Base-by-base conservation (phyloP, 2,797 vertebrate species). In the Arnoldichthys spilopterus region DNA sequence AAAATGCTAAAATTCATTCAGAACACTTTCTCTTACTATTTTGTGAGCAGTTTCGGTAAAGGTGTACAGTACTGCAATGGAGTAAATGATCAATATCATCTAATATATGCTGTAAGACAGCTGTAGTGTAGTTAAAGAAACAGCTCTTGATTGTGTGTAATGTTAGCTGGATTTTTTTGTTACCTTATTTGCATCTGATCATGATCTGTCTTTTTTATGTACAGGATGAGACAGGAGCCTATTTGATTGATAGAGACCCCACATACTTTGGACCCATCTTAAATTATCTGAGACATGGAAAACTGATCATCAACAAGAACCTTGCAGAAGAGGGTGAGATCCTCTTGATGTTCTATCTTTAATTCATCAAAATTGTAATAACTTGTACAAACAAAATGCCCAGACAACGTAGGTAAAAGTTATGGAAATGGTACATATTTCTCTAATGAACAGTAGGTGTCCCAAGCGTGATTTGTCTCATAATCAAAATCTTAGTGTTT, bases 201-300 rank as follows among this genome's bases (percentile, higher is more conserved):
- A 8, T 66, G 40, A 72, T 16, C 2, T 12, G 43, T 16, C 20
- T n/a, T 69, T 34, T 82, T 49, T 72, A 43, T 53, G 70, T 32
- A 47, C 84, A 99, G 98, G 98, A 99, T 92, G 97, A 99, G 91
- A 98, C 96, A 15, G 98, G 98, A 92, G 98, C 98, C 90, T 99
- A 98, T 93, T 94, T 99, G 91, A 99, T 99, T 86, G 98, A 99
- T 94, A 90, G 98, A 93, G 98, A 99, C 87, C 96, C 98, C 2
- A 96, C 96, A 47, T 99, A 99, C 90, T 99, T 99, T 72, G 98
- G 98, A 82, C 98, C 98, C 18, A 96, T 99, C 87, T 93, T 99
- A 74, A 99, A 99, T 92, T 99, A 99, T 92, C 87, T 99, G 91
- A 95, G 98, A 88, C 98, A 99, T 0, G 98, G 98, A 56, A 99